Evolutionary conservation across 2,113 vertebrate genomes (phyloP), one percentile per base, ranked within the genome.

Genomic region (Scatophagus argus): DNA sequence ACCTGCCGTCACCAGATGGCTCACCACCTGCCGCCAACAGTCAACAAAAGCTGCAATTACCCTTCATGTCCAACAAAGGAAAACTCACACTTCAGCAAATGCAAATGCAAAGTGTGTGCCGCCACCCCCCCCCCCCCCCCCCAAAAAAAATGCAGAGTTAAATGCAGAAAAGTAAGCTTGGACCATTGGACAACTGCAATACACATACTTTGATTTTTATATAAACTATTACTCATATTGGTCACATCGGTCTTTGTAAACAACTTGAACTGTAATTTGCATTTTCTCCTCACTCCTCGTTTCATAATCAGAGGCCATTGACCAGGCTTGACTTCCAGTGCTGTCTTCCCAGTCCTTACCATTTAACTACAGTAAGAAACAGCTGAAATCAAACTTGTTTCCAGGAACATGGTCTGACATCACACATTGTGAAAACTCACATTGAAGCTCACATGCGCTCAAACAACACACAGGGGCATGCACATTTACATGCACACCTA

Each of bases 1-100:
- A 92, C 91, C 89, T 91, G 87, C 89, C 81, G 73, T 89, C 86
- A 87, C 86, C 93, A 94, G 93, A 93, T 94, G 93, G 92, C 91
- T 79, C 84, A 67, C 85, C 93, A 93, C 89, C 92, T 94, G 93
- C 87, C 85, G 74, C 66, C 61, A 85, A 80, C 86, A 84, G 84
- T 83, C 83, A 90, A 93, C 89, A 92, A 93, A 93, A 90, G 82
- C 87, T 83, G 79, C 88, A 92, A 91, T 93, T 92, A 92, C 80
- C 86, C 70, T 86, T 84, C 91, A 90, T 92, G 91, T 92, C 89
- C 85, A 90, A 90, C 88, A 90, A 85, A 85, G 55, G 67, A 39
- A 86, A 85, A 83, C 69, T 55, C 67, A 29, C 79, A 68, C 76
- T 23, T 39, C 25, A 70, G 52, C 58, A 79, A 59, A 77, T 76